Conservation (phyloP, 2,113 vertebrate species). For the Trinectes maculatus region DNA sequence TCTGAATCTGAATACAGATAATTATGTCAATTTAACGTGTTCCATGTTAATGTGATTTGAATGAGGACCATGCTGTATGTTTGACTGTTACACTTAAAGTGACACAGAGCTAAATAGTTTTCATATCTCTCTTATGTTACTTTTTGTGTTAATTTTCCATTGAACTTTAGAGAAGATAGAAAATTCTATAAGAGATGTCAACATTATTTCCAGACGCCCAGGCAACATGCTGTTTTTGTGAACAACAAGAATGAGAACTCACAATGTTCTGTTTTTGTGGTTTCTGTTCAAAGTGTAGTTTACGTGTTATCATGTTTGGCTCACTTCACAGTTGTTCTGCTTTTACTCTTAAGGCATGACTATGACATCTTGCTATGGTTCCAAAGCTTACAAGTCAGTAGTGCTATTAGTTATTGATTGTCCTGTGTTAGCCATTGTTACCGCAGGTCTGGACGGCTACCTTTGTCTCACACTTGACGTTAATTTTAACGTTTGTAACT, state of each 20-base stretch:
- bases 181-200: too few species aligned
- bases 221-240: neutral
- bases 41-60: neutral
- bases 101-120: neutral
- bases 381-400: conserved; percentile 34
- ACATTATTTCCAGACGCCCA: neutral
- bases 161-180: neutral
- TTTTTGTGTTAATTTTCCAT: neutral
- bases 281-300: conserved; percentile 1
- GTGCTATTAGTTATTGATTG: neutral
- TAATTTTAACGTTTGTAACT: neutral
- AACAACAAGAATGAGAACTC: conserved; percentile 2
- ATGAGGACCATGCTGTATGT: neutral
- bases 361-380: conserved; percentile 39
- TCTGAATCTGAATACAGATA: neutral
- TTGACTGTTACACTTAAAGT: neutral
- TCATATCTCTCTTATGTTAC: neutral
- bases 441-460: neutral
- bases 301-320: conserved; percentile 13
- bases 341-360: conserved; percentile 15
- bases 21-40: neutral
- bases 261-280: too few species aligned
- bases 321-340: neutral
- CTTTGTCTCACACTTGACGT: neutral
- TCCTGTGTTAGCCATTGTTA: neutral